Base-by-base conservation (phyloP, 2,797 vertebrate species). In the Gobio occitaniae region DNA sequence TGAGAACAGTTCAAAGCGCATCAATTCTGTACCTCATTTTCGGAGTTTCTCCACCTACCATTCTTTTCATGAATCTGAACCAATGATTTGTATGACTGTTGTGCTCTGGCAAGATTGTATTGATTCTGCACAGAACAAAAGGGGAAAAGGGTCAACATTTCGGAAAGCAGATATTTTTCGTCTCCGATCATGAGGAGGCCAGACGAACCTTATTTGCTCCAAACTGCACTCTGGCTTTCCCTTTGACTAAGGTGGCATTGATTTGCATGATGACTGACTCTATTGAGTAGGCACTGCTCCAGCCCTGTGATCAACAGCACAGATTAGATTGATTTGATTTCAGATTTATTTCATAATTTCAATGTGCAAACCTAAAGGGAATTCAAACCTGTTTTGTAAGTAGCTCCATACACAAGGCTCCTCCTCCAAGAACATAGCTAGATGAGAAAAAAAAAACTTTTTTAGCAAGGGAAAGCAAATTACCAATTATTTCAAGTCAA, bases 261-360 rank as follows among this genome's bases (percentile, higher is more conserved):
- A 99, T 99, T 91, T 99, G 98, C 98, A 99, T 99, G 95, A 99
- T 99, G 94, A 99, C 97, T 15, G 98, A 99, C 90, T 99, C 98
- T 95, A 99, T 98, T 75, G 98, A 99, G 93, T 99, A 99, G 96
- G 98, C 98, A 95, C 98, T 99, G 94, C 98, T 99, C 97, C 98
- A 99, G 91, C 98, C 98, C 98, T 99, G 90, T 0, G 87, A 86
- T 54, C 87, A 82, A 90, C 36, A 90, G 87, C 50, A 36, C 47
- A 32, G 16, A 25, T 56, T 84, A 68, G 21, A 36, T 6, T 29
- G 38, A 65, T 47, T 19, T 36, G 1, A 65, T 32, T 63, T 19
- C 19, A 25, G 19, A n/a, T 13, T 32, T 13, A 10, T 21, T 1
- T 12, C 0, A 29, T 11, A n/a, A 65, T 6, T 78, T 63, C n/a